Conservation (phyloP, 2,113 vertebrate species). For the Takifugu bimaculatus region DNA sequence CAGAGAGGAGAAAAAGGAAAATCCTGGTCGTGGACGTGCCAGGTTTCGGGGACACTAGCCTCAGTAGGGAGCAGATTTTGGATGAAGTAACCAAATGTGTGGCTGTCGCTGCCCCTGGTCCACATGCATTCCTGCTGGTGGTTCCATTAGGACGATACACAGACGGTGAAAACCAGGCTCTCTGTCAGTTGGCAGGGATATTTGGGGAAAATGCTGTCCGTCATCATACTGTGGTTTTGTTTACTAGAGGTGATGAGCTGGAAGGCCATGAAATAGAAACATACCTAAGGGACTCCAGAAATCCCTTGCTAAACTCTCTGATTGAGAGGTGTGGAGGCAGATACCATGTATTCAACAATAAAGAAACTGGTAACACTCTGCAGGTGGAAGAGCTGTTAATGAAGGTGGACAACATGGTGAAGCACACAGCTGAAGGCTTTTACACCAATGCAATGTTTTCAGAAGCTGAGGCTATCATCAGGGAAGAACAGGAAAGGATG, state of each 20-base stretch:
- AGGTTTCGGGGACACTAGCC: conserved; percentile 75
- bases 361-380: too few species aligned
- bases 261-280: conserved; percentile 25
- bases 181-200: conserved; percentile 50
- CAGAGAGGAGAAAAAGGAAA: conserved; percentile 30
- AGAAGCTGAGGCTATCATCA: conserved; percentile 65
- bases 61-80: conserved; percentile 50
- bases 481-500: conserved; percentile 64
- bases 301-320: too few species aligned
- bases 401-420: too few species aligned
- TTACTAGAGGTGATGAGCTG: conserved; percentile 72
- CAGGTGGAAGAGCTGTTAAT: too few species aligned
- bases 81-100: conserved; percentile 71
- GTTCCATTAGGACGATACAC: conserved; percentile 74
- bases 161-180: conserved; percentile 54
- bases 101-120: conserved; percentile 64
- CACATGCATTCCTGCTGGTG: conserved; percentile 75
- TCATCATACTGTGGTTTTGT: conserved; percentile 71
- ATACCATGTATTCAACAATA: too few species aligned
- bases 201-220: conserved; percentile 67
- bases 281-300: too few species aligned
- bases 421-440: too few species aligned
- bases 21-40: conserved; percentile 73
- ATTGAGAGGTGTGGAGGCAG: too few species aligned
- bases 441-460: too few species aligned